Base-by-base conservation (phyloP, 2,797 vertebrate species). In the Molossus alvarezi region DNA sequence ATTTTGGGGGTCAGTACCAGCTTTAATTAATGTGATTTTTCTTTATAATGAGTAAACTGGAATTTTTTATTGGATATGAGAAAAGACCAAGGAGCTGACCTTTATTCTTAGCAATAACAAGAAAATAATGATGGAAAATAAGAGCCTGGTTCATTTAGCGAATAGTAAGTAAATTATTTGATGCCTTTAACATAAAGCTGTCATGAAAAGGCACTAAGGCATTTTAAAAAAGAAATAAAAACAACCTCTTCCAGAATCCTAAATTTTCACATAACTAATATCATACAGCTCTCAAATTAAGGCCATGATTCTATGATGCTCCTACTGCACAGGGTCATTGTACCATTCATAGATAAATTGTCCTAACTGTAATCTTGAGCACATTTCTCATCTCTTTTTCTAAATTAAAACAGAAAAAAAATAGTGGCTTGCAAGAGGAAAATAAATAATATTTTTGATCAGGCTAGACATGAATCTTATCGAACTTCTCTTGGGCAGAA, bases 21-120 rank as follows among this genome's bases (percentile, higher is more conserved):
- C 60, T 93, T 97, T 95, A 93, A 76, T 95, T 94, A 75, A n/a
- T 53, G 62, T 95, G 90, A 95, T 84, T 91, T 65, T 83, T 37
- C 20, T 23, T 90, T 4, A 6, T 76, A 37, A 13, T 96, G 84
- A 92, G 6, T 48, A 2, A 6, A 57, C 37, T 95, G 73, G 88
- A 82, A 88, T 90, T 95, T 96, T 97, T 97, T 97, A 92, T 94
- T 97, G 85, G 75, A 84, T 95, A 72, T 9, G 21, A 72, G 25
- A n/a, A 93, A 88, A 92, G 76, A 90, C 57, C 41, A 89, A 94
- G 71, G 15, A 85, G 11, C 14, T 92, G 76, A 84, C 69, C 55
- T 96, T 95, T 88, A 79, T 73, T 92, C 65, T 90, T 96, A 95
- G 67, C 87, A 94, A 92, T 72, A 93, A 69, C n/a, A 96, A 45